phyloP scores from a whole-genome alignment of 2,113 vertebrate genomes.

The Capra hircus region DNA sequence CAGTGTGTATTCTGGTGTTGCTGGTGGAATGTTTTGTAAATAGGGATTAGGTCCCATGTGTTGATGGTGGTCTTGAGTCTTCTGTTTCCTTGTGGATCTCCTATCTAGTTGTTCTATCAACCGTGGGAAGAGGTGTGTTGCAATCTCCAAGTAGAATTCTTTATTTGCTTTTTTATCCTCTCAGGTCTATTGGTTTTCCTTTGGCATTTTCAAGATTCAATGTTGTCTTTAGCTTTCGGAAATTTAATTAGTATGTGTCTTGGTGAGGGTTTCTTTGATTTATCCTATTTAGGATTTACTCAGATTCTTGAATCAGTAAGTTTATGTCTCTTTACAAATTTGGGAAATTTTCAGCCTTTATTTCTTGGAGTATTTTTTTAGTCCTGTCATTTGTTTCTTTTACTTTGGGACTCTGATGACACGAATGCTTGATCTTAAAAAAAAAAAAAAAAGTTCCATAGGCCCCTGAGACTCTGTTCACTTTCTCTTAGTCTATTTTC shows the following conservation, averaged over 20 bases:
- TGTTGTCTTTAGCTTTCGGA: not conserved
- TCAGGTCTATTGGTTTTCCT: not conserved
- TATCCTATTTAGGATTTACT: not conserved
- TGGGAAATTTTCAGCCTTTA: not conserved
- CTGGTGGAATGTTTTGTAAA: not conserved
- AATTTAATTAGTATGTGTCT: not conserved
- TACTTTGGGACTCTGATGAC: not conserved
- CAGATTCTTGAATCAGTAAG: not conserved
- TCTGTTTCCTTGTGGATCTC: not conserved
- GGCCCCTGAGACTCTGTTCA: not conserved
- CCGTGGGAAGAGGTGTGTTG: not conserved
- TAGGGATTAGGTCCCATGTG: too few species aligned
- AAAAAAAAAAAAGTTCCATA: not conserved
- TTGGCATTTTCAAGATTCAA: not conserved
- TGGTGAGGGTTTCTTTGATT: not conserved
- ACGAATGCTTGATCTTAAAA: not conserved
- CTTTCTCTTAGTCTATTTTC: not conserved
- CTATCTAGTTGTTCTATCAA: not conserved
- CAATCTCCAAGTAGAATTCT: not conserved
- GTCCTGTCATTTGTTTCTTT: not conserved
- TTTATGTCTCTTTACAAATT: not conserved
- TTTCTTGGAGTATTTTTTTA: not conserved
- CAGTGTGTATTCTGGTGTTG: not conserved
- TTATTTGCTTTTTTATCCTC: not conserved
- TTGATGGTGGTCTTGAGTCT: not conserved